Base-by-base conservation (phyloP, 2,888 invertebrate species). In the Atethmia centrago region DNA sequence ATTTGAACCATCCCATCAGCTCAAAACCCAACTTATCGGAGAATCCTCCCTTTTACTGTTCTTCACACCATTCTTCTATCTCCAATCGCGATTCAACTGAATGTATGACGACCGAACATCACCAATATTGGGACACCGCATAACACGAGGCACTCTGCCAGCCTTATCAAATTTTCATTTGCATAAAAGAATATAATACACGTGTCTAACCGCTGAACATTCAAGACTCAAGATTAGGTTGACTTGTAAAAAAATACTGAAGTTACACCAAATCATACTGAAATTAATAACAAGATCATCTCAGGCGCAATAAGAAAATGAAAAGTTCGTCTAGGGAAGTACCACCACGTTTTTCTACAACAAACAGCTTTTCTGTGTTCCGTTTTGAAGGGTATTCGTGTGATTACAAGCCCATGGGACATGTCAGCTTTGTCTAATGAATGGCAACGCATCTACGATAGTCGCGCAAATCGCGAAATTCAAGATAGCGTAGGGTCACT, bases 291-390 rank as follows among this genome's bases (percentile, higher is more conserved):
- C 21, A 58, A 74, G 2, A 49, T 56, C 28, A n/a, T 1, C 3
- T n/a, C n/a, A 28, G 16, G 19, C 9, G 25, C 16, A 49, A 9
- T 19, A 14, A 51, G n/a, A 7, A 14, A 58, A 45, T 72, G 47
- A 42, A 61, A 16, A 77, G 25, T 19, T 79, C 53, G 0, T 1
- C 51, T 55, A 31, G 80, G 25, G 42, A 47, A 73, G 56, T n/a
- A 80, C 80, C 61, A n/a, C 59, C 59, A 25, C 53, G n/a, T 78
- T 31, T 47, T 61, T 79, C 40, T 21, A 12, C 40, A 28, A n/a
- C 47, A 10, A 53, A 9, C 47, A 61, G 36, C 25, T 3, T 28
- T 21, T 21, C 47, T 66, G n/a, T 61, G 12, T 9, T 16, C 31
- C 58, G 40, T 31, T 12, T 42, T n/a, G n/a, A 16, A 79, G 47